Conservation (phyloP, 2,113 vertebrate species). For the Pseudopodoces humilis region DNA sequence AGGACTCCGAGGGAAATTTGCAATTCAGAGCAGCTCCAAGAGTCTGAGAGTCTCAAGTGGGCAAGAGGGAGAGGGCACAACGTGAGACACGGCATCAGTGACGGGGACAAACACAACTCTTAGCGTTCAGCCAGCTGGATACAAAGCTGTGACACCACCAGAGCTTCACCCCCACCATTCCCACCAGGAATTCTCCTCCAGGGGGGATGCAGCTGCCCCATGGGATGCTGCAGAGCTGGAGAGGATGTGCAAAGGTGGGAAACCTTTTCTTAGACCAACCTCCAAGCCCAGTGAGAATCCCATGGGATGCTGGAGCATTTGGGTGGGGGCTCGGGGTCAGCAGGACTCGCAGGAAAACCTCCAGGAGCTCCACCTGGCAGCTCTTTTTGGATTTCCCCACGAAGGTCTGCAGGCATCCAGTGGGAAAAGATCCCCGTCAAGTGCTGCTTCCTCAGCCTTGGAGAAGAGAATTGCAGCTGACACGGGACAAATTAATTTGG, state of each 20-base stretch:
- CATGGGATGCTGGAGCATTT: not conserved
- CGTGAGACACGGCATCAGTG: rapidly evolving
- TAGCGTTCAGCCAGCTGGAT: not conserved
- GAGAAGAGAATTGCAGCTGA: not conserved
- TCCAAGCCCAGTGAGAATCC: not conserved
- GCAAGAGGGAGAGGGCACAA: not conserved
- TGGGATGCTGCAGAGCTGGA: not conserved
- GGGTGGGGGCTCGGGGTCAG: not conserved
- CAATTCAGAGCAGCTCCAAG: not conserved
- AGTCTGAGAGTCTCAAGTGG: not conserved
- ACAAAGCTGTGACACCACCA: not conserved
- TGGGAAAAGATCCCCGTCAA: not conserved
- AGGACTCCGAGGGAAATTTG: not conserved
- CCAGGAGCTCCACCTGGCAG: not conserved
- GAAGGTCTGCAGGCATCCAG: not conserved
- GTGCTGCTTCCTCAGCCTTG: not conserved
- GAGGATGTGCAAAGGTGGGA: not conserved
- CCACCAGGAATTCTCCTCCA: not conserved
- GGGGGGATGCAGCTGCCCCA: too few species aligned
- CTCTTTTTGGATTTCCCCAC: rapidly evolving
- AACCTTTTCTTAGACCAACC: not conserved
- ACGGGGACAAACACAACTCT: not conserved
- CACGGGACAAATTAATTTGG: not conserved
- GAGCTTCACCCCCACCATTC: not conserved
- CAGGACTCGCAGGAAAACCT: not conserved